Conservation (phyloP, 2,797 vertebrate genomes). For the Myotis myotis region DNA sequence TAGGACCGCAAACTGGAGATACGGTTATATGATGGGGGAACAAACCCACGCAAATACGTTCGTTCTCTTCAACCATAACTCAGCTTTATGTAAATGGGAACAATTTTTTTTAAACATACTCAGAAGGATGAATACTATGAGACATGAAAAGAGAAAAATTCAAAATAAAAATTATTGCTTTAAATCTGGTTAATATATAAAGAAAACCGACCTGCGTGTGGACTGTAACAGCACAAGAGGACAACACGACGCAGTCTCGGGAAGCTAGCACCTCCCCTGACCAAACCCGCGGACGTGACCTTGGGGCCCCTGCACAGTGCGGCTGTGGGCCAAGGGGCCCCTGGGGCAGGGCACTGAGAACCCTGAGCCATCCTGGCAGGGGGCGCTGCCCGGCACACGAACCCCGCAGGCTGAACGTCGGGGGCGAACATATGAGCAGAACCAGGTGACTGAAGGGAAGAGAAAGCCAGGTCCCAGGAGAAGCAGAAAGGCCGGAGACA, state of each 20-base stretch:
- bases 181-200: background rate
- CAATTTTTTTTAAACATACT: background rate
- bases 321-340: background rate
- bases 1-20: background rate
- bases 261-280: background rate
- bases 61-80: background rate
- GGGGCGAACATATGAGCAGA: background rate
- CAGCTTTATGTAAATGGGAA: background rate
- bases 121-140: background rate
- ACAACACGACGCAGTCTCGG: background rate
- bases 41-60: background rate
- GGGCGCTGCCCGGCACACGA: accelerated
- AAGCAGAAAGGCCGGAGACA: background rate
- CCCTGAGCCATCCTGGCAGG: accelerated
- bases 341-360: background rate
- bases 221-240: background rate
- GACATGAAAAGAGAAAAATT: slow-evolving; percentile 34
- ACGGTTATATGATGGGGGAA: background rate
- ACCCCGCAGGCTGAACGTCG: background rate
- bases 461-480: background rate
- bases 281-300: background rate
- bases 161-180: background rate
- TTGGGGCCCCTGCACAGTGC: background rate
- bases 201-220: background rate
- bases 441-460: background rate